Evolutionary conservation across 2,797 vertebrate genomes (phyloP).

Genomic region (Notoglanidium macrostoma): DNA sequence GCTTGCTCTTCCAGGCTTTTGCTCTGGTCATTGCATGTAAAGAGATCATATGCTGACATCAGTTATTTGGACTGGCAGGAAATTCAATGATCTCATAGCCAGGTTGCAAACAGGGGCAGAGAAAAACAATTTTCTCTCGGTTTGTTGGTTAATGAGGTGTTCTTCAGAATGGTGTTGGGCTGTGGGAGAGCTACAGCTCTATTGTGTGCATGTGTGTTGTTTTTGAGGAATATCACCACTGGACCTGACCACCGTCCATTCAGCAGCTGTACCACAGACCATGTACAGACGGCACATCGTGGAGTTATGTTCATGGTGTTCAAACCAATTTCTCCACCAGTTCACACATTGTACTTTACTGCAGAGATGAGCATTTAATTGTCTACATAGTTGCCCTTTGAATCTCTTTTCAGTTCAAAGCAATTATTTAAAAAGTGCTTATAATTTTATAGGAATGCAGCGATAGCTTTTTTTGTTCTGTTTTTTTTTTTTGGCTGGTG

Average conservation of each 20-base stretch:
- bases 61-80: not conserved
- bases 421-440: not conserved
- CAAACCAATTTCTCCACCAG: not conserved
- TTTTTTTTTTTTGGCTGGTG: not conserved
- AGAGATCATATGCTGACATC: conserved; percentile 16
- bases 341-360: not conserved
- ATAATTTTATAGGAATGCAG: conserved; percentile 1
- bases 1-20: not conserved
- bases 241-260: conserved; percentile 62
- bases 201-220: conserved; percentile 32
- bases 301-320: not conserved
- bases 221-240: conserved; percentile 50
- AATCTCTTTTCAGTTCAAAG: not conserved
- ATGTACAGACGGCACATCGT: conserved; percentile 10
- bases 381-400: not conserved
- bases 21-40: not conserved
- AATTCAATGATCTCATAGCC: conserved; percentile 22
- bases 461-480: not conserved
- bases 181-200: not conserved
- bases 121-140: not conserved
- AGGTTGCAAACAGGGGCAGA: not conserved
- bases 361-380: not conserved
- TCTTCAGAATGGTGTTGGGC: not conserved
- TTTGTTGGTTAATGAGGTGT: not conserved
- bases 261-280: conserved; percentile 68